Percentiles rank a stretch among this genome's conserved stretches.
Conservation (phyloP, 2,797 vertebrate species). For the Austrolebias charrua region DNA sequence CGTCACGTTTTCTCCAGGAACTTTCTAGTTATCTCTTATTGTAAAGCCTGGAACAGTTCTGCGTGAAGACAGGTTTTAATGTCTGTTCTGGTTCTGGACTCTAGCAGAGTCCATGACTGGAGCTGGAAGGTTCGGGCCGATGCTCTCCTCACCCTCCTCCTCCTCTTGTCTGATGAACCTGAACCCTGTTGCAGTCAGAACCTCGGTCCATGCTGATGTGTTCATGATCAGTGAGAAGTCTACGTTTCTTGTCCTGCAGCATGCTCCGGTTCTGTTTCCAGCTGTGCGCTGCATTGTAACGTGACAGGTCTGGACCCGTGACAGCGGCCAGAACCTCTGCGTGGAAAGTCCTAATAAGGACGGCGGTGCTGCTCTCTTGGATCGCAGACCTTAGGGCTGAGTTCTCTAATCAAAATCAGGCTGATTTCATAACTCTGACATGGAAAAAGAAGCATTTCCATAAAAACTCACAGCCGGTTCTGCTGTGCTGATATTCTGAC, state of each 20-base stretch:
- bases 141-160: too few species aligned
- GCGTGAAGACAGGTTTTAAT: too few species aligned
- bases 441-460: slow-evolving; percentile 3
- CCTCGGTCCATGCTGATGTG: neutral
- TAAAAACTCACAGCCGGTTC: slow-evolving; percentile 5
- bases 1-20: too few species aligned
- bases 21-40: too few species aligned
- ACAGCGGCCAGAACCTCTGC: slow-evolving; percentile 12
- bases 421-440: neutral
- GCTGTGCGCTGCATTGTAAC: neutral
- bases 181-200: neutral
- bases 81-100: too few species aligned
- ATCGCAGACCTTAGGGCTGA: slow-evolving; percentile 15
- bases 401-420: slow-evolving; percentile 3
- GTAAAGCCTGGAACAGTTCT: too few species aligned
- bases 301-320: neutral
- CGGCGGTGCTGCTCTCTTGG: slow-evolving; percentile 8
- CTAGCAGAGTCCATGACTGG: too few species aligned
- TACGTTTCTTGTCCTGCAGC: neutral
- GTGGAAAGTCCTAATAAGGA: slow-evolving; percentile 24
- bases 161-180: too few species aligned
- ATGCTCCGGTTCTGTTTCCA: neutral
- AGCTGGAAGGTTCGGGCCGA: too few species aligned
- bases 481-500: neutral
- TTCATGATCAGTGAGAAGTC: slow-evolving; percentile 1